Evolutionary conservation across 2,113 vertebrate species (phyloP), one percentile per base, ranked within the genome.

Genomic region (Callipepla californica): DNA sequence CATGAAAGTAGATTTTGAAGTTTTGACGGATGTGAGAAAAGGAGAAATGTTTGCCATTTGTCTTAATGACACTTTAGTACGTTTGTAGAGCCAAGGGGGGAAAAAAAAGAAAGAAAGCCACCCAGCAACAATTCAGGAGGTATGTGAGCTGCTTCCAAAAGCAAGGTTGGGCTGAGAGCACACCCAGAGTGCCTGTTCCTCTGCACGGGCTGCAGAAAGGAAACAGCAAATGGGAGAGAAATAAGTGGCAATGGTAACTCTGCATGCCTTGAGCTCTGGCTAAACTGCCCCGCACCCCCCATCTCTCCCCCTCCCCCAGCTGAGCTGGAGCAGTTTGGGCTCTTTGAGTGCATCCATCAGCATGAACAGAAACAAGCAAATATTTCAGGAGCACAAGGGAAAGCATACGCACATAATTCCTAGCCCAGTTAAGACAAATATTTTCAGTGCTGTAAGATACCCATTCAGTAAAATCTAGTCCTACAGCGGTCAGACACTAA

Each of bases 21-120:
- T 63, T 95, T 83, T 95, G 80, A 91, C 87, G 93, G 83, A 94
- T 38, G 76, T 74, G 81, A 92, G 93, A 85, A 96, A 93, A 74
- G 47, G 15, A 95, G 38, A 80, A 88, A 83, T 76, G 48, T 94
- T 95, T 96, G 77, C n/a, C 72, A 82, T 94, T 96, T 96, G 32
- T 89, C 73, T 96, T 95, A 94, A 97, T 90, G 95, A 94, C 38
- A 87, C 42, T 90, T 90, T 20, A 89, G 50, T 89, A 34, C 2
- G 0, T 96, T 92, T 93, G 68, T 57, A 94, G 57, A 48, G 44
- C 55, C 86, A 63, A 58, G 26, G 32, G 1, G 14, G 23, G 9
- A 42, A n/a, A 5, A 21, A 5, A 9, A 66, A 53, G 28, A 55
- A 11, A 25, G 9, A 21, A 9, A 72, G 16, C 7, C 68, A 70